Percentiles rank a stretch among this genome's conserved stretches.
These are phyloP conservation scores for Chrysolina americana DNA, from an alignment of 2,888 invertebrate genomes.

Conservation along the genomic window DNA sequence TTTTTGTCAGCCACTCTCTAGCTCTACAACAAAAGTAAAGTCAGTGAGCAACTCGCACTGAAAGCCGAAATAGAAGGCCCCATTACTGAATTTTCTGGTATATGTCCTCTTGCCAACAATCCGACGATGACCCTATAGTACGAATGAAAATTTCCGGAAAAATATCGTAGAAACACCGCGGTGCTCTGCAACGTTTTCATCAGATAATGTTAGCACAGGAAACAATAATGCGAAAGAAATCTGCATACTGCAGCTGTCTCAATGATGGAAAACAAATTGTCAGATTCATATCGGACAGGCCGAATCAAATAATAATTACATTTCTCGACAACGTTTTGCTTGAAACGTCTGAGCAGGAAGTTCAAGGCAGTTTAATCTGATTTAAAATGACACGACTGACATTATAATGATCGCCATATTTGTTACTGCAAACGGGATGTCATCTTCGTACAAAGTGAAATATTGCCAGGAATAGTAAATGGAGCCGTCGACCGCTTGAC, in stretches of 20 bases:
- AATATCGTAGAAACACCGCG: background rate
- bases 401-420: slow-evolving; percentile 20
- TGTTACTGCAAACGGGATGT: slow-evolving; percentile 6
- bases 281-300: slow-evolving; percentile 20
- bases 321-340: slow-evolving; percentile 28
- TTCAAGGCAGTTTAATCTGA: slow-evolving; percentile 28
- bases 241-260: slow-evolving; percentile 21
- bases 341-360: slow-evolving; percentile 13
- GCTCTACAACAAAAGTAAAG: too few relatives aligned
- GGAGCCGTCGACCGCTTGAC: background rate
- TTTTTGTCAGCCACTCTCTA: too few relatives aligned
- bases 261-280: slow-evolving; percentile 30
- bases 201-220: background rate
- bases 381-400: slow-evolving; percentile 29
- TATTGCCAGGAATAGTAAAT: slow-evolving; percentile 14
- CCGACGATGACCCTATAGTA: background rate
- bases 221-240: slow-evolving; percentile 16
- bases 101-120: too few relatives aligned
- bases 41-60: too few relatives aligned
- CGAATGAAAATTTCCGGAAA: background rate
- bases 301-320: slow-evolving; percentile 28
- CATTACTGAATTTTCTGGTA: too few relatives aligned
- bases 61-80: too few relatives aligned
- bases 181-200: background rate
- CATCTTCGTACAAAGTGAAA: slow-evolving; percentile 10